Base-by-base conservation (phyloP, 2,113 vertebrate genomes). In the Sander vitreus region DNA sequence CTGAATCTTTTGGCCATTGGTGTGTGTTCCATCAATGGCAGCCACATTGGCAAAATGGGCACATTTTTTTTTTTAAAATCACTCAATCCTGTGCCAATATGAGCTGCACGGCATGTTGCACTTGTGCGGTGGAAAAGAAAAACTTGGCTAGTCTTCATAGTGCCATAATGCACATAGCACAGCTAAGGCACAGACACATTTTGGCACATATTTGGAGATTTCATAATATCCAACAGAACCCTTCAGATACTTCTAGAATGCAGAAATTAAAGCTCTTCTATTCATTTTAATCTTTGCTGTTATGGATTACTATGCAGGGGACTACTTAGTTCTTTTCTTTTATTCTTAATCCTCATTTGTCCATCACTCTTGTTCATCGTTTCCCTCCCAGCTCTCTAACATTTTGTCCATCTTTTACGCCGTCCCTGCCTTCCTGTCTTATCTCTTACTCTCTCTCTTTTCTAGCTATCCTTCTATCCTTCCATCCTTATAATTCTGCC, bases 211-310 rank as follows among this genome's bases (percentile, higher is more conserved):
- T 25, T 68, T 21, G 23, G 71, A 27, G 3, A 73, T 60, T 73
- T 58, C n/a, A 59, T 18, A 53, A 57, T 63, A 25, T 80, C 48
- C n/a, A 11, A 74, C 57, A 73, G 53, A 86, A 16, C 7, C 48
- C 12, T 39, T 75, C 47, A 76, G 55, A 77, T 54, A 76, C 62
- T 76, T 6, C 33, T 53, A 48, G 27, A 76, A 75, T 19, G 57
- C 51, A 79, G 14, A 73, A 76, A 77, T 77, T 0, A 86, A 78
- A 77, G 13, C 53, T 64, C 36, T 39, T 78, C 1, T n/a, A 12
- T 55, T 79, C 27, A 66, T 45, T 80, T 78, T 43, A 33, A 39
- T 65, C 48, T 33, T 60, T 59, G 19, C 9, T 55, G 9, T 15
- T 6, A 18, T 54, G 45, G 36, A 60, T 45, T 63, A 66, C 63